Evolutionary conservation across 2,797 vertebrate genomes (phyloP), one percentile per base, ranked within the genome.

Genomic region (Sciurus carolinensis): DNA sequence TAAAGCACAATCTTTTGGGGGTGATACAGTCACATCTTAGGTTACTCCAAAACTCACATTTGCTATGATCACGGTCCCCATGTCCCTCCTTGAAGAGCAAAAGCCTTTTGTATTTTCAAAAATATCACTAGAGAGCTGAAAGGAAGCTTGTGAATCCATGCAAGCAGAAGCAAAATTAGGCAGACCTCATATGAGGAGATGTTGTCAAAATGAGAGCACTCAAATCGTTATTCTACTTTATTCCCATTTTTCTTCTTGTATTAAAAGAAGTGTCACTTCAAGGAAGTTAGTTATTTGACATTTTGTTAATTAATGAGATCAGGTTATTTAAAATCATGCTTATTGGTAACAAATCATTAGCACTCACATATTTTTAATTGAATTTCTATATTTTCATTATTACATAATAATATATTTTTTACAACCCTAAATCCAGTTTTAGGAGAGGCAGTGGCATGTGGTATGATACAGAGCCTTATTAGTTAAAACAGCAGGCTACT

Each of bases 1-100:
- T 84, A 98, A 98, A 98, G 96, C 97, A 97, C 47, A 98, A 79
- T 95, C 97, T 95, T 97, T 97, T 97, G 96, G 97, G 96, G 93
- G 87, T 97, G 94, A 97, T 92, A 92, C 87, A 80, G 90, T 97
- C 94, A 97, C 79, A 91, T n/a, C 73, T 95, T 62, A 95, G 3
- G 79, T 80, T 66, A 92, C 83, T 95, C 90, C 36, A 82, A 96
- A 95, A 96, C 73, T 85, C 72, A 95, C 96, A 94, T 95, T 97
- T 86, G 72, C 81, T 96, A 85, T 54, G 39, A 80, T 64, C 59
- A 77, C 39, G 44, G 76, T 91, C 67, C 94, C 97, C 91, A 52
- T 47, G 79, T 92, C 73, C 89, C 87, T 62, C 76, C 33, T 87
- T 6, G 1, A 86, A 96, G 30, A 96, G 64, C 77, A 90, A 90